A percentile compares a stretch with the other conserved stretches of the same genome.
Evolutionary conservation across 2,888 invertebrate species (phyloP).

Genomic region (Platycheirus albimanus): DNA sequence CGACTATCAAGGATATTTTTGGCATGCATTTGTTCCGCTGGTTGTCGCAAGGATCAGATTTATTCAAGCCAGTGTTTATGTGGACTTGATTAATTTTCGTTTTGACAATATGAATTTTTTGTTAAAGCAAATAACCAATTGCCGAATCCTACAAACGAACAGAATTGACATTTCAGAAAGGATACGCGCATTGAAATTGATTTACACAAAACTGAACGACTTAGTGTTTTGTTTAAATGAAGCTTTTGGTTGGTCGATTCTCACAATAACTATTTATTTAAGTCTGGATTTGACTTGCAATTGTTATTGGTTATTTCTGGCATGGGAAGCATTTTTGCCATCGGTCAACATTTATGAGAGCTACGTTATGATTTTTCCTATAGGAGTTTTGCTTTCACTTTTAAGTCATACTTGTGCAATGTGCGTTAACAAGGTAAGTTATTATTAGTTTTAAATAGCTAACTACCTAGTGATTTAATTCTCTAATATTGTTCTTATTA

Average conservation of each 20-base stretch:
- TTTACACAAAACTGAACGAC: conserved; percentile 32
- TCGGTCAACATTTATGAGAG: not conserved
- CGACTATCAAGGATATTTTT: conserved; percentile 40
- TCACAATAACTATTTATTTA: conserved; percentile 18
- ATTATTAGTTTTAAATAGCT: too few species aligned
- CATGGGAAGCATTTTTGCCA: not conserved
- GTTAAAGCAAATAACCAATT: conserved; percentile 8
- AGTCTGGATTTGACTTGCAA: conserved; percentile 38
- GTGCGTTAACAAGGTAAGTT: conserved; percentile 33
- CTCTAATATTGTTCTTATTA: too few species aligned
- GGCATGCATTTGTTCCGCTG: conserved; percentile 8
- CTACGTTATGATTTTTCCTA: not conserved
- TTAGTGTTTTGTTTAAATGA: conserved; percentile 37
- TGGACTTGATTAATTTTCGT: conserved; percentile 29
- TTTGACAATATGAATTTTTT: conserved; percentile 37
- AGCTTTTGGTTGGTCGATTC: conserved; percentile 46
- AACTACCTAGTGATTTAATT: too few species aligned
- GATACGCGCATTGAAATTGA: conserved; percentile 18
- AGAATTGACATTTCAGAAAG: not conserved
- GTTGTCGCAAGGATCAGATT: conserved; percentile 25
- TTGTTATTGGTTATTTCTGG: conserved; percentile 41
- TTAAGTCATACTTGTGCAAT: conserved; percentile 19
- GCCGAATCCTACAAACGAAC: not conserved
- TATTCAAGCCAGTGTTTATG: conserved; percentile 37
- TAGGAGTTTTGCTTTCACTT: not conserved